Conservation (phyloP, 1,140 invertebrate species). For the Hyles euphorbiae region DNA sequence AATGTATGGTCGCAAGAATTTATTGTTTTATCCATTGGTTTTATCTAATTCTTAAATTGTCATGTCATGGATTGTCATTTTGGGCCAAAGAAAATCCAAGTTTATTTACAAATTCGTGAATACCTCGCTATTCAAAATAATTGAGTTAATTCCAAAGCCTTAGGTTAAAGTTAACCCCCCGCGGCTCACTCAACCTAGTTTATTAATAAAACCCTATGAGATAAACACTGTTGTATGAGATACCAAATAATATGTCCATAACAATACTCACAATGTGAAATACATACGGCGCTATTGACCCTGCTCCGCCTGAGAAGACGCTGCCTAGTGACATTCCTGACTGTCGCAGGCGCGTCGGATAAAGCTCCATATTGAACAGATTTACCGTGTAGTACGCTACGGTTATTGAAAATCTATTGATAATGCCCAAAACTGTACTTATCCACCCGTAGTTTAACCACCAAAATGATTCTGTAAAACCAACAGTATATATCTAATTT, state of each 20-base stretch:
- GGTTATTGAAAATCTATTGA: slow-evolving; percentile 79
- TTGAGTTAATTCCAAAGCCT: no score
- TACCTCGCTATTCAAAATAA: no score
- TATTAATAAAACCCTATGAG: not conserved
- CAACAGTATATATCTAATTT: not conserved
- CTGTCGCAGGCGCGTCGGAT: slow-evolving; percentile 81
- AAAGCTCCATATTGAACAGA: slow-evolving; percentile 80
- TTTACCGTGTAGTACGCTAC: slow-evolving; percentile 80
- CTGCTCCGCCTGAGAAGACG: slow-evolving; percentile 76
- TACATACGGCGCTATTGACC: slow-evolving; percentile 83
- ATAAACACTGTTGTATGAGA: not conserved
- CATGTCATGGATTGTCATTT: no score
- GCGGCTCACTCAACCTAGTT: no score
- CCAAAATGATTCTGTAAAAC: slow-evolving; percentile 40
- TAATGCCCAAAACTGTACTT: slow-evolving; percentile 70
- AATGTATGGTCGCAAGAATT: no score
- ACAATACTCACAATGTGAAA: slow-evolving; percentile 79
- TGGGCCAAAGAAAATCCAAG: no score
- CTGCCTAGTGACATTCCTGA: slow-evolving; percentile 79
- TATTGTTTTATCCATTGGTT: no score
- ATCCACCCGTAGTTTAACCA: slow-evolving; percentile 45
- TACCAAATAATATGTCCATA: no score
- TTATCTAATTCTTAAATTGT: no score
- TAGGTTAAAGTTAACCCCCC: no score
- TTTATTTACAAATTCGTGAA: no score